These are phyloP conservation scores for Cyanocitta stelleri DNA, from an alignment of 2,113 vertebrate species.

Conservation along the genomic window DNA sequence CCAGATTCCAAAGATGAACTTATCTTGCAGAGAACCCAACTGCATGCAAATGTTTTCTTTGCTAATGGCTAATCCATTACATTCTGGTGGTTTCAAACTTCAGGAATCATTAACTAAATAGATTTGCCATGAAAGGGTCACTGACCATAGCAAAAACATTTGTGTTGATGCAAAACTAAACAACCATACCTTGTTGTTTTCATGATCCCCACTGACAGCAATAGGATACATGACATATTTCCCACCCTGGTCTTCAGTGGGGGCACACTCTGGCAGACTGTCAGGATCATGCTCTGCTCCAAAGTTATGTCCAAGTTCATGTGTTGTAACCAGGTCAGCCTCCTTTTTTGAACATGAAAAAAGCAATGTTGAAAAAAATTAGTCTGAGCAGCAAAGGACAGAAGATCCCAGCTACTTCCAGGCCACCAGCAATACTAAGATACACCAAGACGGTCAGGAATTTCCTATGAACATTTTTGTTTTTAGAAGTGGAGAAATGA, in stretches of 20 bases:
- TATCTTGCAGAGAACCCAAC: background rate
- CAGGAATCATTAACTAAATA: background rate
- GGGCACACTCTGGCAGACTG: slow-evolving; percentile 84
- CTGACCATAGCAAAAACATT: background rate
- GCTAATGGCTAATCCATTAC: background rate
- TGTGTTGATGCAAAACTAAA: background rate
- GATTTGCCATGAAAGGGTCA: background rate
- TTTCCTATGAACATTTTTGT: background rate
- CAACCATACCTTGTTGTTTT: slow-evolving; percentile 90
- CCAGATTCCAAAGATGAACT: background rate
- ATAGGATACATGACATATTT: slow-evolving; percentile 98
- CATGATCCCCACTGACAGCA: slow-evolving; percentile 95
- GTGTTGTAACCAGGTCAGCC: slow-evolving; percentile 95
- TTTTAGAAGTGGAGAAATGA: background rate
- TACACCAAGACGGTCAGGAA: background rate
- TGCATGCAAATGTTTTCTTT: background rate
- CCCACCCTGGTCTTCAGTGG: slow-evolving; percentile 90
- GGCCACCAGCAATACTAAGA: background rate
- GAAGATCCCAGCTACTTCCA: background rate
- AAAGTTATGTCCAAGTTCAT: slow-evolving; percentile 96
- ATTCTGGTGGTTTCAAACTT: background rate
- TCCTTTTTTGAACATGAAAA: slow-evolving; percentile 73
- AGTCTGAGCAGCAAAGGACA: background rate
- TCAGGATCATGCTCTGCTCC: slow-evolving; percentile 97
- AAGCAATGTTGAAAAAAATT: background rate